These are phyloP conservation scores for Ceraclea dissimilis DNA, from an alignment of 2,888 invertebrate genomes.

Conservation along the genomic window DNA sequence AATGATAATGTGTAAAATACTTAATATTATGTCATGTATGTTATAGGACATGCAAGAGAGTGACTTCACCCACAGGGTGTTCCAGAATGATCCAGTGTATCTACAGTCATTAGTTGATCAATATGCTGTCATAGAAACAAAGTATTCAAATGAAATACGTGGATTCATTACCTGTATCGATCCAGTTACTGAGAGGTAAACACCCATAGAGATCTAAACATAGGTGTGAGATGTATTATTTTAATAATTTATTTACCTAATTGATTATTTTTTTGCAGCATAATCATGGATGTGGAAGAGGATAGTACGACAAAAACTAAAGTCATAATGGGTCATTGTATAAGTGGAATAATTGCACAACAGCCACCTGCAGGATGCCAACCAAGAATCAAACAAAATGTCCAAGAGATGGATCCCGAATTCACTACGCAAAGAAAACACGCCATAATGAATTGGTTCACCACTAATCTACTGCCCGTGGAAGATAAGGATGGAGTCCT, in stretches of 20 bases:
- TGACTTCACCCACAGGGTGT: slow-evolving; percentile 7
- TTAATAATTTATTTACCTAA: no score
- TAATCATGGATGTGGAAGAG: slow-evolving; percentile 11
- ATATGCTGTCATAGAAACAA: slow-evolving; percentile 17
- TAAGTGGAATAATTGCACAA: slow-evolving; percentile 8
- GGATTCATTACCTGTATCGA: slow-evolving; percentile 23
- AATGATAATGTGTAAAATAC: no score
- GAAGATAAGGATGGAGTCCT: slow-evolving; percentile 17
- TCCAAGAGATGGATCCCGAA: neutral
- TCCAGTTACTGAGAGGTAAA: slow-evolving; percentile 21
- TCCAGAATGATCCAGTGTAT: slow-evolving; percentile 13
- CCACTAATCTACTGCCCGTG: slow-evolving; percentile 22
- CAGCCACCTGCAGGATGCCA: slow-evolving; percentile 10
- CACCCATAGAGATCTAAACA: no score
- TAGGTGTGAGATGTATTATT: no score
- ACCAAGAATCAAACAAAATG: neutral
- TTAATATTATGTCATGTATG: no score
- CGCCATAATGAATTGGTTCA: slow-evolving; percentile 18
- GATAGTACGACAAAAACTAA: neutral
- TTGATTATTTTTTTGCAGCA: slow-evolving; percentile 14
- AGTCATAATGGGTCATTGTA: slow-evolving; percentile 17
- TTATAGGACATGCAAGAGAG: no score
- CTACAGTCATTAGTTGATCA: slow-evolving; percentile 12
- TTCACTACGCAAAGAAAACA: slow-evolving; percentile 10
- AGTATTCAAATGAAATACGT: neutral